Percentiles rank a stretch among this genome's conserved stretches.
phyloP scores from a whole-genome alignment of 2,888 invertebrate species.

The Ypsolopha scabrella region DNA sequence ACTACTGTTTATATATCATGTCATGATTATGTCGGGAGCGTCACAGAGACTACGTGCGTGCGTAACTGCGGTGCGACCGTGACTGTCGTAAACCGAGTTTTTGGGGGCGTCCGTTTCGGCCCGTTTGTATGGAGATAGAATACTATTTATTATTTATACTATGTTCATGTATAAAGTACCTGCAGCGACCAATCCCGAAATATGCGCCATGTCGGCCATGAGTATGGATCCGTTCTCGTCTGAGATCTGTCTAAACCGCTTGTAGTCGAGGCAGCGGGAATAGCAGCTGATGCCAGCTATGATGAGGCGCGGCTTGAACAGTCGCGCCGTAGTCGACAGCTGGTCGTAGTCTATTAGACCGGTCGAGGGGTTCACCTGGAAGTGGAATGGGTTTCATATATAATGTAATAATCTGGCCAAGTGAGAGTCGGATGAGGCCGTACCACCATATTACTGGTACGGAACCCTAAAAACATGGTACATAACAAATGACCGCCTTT shows the following conservation, averaged over 20 bases:
- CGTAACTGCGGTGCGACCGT: no score
- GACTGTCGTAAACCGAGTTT: no score
- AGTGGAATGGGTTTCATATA: neutral
- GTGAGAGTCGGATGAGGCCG: no score
- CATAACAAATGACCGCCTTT: no score
- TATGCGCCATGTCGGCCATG: slow-evolving; percentile 96
- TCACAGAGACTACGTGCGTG: no score
- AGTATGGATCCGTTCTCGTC: slow-evolving; percentile 88
- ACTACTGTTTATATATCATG: no score
- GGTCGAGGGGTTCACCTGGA: slow-evolving; percentile 76
- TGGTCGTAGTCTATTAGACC: slow-evolving; percentile 95
- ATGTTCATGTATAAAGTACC: slow-evolving; percentile 57
- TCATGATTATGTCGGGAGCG: no score
- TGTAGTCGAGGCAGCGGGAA: slow-evolving; percentile 92
- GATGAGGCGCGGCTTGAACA: slow-evolving; percentile 93
- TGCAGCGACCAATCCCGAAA: slow-evolving; percentile 92
- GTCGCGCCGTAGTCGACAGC: slow-evolving; percentile 81
- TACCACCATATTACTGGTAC: no score
- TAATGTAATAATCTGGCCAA: neutral
- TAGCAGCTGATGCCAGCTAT: slow-evolving; percentile 97
- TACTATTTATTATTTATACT: no score
- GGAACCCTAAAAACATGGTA: no score
- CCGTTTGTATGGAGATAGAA: no score
- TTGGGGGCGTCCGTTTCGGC: no score
- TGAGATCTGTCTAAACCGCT: slow-evolving; percentile 85